Base-by-base conservation (phyloP, 1,140 invertebrate genomes). In the Ectropis grisescens region DNA sequence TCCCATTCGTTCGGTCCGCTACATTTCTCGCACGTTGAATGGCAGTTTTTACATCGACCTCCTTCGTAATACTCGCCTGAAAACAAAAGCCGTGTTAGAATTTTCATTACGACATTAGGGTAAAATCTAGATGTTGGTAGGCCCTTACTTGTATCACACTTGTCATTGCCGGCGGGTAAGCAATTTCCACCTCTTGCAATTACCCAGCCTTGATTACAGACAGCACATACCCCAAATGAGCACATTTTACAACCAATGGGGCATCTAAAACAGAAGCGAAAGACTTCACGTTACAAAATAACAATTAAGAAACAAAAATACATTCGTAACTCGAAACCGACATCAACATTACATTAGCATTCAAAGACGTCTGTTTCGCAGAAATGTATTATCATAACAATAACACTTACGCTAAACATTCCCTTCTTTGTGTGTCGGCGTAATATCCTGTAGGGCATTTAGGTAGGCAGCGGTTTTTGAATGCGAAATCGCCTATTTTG, bases 21-120 rank as follows among this genome's bases (percentile, higher is more conserved):
- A 70, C 91, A 93, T 27, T 87, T 88, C 51, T 88, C 87, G 56
- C 91, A 92, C 24, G 88, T 89, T 11, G 88, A 87, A 59, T 91
- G 90, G 55, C 90, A 92, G 15, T 86, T 84, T 62, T 88, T 88
- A 72, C 92, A 93, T 9, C 85, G 83, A 25, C 84, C 85, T 25
- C 84, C 85, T 35, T 90, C 88, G 37, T 85, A 88, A 71, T 90
- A 92, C 67, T 92, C 88, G 24, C 85, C 88, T 89, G 72, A 26
- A 72, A 72, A 69, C 50, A 67, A 64, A 52, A 44, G 34, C 41
- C 41, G 15, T n/a, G n/a, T n/a, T n/a, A n/a, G n/a, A n/a, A n/a
- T n/a, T n/a, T n/a, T n/a, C 24, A 9, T 10, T 7, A 10, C 24
- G n/a, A n/a, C 24, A 25, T 25, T 11, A 25, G 11, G 4, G 9